A percentile compares a stretch with the other conserved stretches of the same genome.
These are phyloP conservation scores for Clunio marinus DNA, from an alignment of 2,888 invertebrate genomes.

Conservation along the genomic window DNA sequence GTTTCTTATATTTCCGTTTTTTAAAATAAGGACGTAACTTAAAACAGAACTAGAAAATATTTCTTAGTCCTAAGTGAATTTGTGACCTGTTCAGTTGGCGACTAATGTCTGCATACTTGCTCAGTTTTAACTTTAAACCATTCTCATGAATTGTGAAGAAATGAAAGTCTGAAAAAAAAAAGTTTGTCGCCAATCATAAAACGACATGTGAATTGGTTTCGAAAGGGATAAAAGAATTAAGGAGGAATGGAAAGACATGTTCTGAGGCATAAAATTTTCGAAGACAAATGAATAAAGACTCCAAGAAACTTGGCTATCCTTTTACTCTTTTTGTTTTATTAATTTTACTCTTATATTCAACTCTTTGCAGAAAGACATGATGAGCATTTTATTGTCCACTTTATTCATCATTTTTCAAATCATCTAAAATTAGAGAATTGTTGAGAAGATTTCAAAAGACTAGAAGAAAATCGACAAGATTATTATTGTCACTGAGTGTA, in stretches of 20 bases:
- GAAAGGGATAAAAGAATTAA: background rate
- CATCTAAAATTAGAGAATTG: too few relatives aligned
- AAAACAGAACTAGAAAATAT: background rate
- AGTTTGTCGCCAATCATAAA: slow-evolving; percentile 8
- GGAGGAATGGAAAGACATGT: background rate
- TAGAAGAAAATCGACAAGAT: too few relatives aligned
- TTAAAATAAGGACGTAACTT: background rate
- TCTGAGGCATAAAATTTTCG: background rate
- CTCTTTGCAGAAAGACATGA: too few relatives aligned
- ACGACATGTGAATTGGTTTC: background rate
- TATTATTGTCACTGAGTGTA: too few relatives aligned
- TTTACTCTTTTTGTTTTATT: background rate
- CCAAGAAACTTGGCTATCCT: background rate
- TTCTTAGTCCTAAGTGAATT: background rate
- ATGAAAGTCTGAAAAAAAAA: too few relatives aligned
- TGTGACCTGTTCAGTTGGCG: slow-evolving; percentile 27
- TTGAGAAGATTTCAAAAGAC: too few relatives aligned
- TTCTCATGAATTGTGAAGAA: too few relatives aligned
- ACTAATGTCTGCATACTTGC: slow-evolving; percentile 10
- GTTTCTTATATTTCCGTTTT: too few relatives aligned
- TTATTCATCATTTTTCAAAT: too few relatives aligned
- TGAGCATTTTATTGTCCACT: too few relatives aligned
- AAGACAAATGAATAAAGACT: background rate
- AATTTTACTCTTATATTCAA: background rate
- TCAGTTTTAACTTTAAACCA: too few relatives aligned